A percentile compares a stretch with the other conserved stretches of the same genome.
Conservation (phyloP, 2,113 vertebrate genomes). For the Heliornis fulica region DNA sequence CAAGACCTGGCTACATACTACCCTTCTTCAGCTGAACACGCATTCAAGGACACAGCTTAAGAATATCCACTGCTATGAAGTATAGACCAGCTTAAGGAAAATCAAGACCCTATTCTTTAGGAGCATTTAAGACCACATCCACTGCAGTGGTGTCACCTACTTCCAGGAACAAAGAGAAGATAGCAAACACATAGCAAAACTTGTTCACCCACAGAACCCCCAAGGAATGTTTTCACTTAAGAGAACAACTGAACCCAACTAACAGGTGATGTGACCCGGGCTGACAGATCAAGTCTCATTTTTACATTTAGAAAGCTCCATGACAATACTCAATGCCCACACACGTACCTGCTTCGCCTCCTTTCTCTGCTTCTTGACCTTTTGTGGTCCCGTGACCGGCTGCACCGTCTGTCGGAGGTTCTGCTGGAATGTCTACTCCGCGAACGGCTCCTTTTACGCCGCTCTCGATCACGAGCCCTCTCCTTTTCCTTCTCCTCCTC, state of each 20-base stretch:
- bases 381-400: slow-evolving; percentile 91
- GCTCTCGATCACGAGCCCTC: slow-evolving; percentile 83
- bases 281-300: neutral
- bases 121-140: neutral
- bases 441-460: slow-evolving; percentile 90
- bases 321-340: neutral
- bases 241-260: neutral
- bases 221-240: neutral
- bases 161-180: neutral
- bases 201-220: neutral
- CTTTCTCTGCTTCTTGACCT: slow-evolving; percentile 93
- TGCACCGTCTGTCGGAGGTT: slow-evolving; percentile 89
- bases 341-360: slow-evolving; percentile 87
- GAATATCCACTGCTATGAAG: neutral
- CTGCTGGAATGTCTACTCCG: slow-evolving; percentile 92
- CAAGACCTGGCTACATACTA: neutral
- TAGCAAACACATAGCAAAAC: neutral
- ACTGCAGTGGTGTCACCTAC: neutral
- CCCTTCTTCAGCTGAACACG: neutral
- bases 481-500: slow-evolving; percentile 85
- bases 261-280: neutral
- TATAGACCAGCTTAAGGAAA: neutral
- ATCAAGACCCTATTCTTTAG: neutral
- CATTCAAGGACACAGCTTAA: neutral
- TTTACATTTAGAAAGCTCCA: neutral